Base-by-base conservation (phyloP, 2,113 vertebrate genomes). In the Uria aalge region DNA sequence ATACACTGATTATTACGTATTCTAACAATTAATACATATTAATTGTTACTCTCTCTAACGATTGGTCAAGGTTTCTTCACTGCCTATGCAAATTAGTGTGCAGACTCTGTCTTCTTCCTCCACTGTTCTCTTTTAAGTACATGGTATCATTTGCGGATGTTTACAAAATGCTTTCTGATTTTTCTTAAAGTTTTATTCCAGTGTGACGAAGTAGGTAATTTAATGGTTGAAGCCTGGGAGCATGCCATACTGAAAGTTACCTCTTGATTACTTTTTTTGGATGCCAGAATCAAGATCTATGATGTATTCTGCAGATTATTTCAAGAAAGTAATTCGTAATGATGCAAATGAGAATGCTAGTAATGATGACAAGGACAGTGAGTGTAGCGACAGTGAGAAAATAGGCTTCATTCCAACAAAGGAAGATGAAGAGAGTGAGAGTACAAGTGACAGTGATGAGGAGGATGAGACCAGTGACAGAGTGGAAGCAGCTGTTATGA, bases 271-370 rank as follows among this genome's bases (percentile, higher is more conserved):
- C 59, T 72, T 78, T 59, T 79, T 81, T 41, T 64, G n/a, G 24
- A 80, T 93, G 30, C 32, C 56, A 93, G 59, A 74, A 41, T 59
- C 59, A 77, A 71, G 53, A 63, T 69, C 50, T 47, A 12, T 55
- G 64, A 96, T 97, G 96, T 93, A 75, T 96, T 95, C 95, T 95
- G 59, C 67, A 57, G 18, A 4, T 64, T 3, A 6, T 59, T 81
- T 55, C 24, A 41, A 80, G 45, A 79, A 85, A 77, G 34, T 36
- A 1, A 0, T 55, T 84, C 53, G 12, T 57, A 38, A 52, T 55
- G 47, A 56, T 81, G 40, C 41, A 27, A 38, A 17, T 48, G 40
- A 81, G 15, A 71, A 22, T 79, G 36, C 34, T 17, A 64, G 40
- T 40, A 12, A 34, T 10, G 43, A 38, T 56, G 74, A 23, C 69